These are phyloP conservation scores for Zeugodacus cucurbitae DNA, from an alignment of 1,140 invertebrate genomes.

Conservation along the genomic window DNA sequence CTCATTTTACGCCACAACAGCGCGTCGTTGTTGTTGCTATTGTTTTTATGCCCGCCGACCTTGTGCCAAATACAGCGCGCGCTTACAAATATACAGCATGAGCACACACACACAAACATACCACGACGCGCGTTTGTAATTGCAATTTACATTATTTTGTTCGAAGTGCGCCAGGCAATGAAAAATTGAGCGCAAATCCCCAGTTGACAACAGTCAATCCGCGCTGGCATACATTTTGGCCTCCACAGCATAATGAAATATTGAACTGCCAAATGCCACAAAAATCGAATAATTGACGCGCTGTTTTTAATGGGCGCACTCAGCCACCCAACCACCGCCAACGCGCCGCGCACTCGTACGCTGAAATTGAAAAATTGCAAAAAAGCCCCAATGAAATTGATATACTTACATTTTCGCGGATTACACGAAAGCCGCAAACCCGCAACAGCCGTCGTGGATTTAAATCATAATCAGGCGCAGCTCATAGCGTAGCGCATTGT, in stretches of 20 bases:
- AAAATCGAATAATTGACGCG: conserved; percentile 37
- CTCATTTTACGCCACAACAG: conserved; percentile 43
- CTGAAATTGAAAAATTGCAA: conserved; percentile 52
- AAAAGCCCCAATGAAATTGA: conserved; percentile 52
- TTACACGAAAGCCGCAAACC: conserved; percentile 12
- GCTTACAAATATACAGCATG: too few relatives aligned
- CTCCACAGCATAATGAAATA: conserved; percentile 54
- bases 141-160: background rate
- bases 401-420: conserved; percentile 19
- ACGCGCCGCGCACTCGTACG: background rate
- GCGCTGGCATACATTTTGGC: conserved; percentile 38
- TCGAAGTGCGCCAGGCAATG: conserved; percentile 51
- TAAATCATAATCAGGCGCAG: conserved; percentile 65
- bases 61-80: background rate
- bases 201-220: conserved; percentile 64
- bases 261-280: conserved; percentile 52
- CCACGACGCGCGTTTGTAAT: background rate
- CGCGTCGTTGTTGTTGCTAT: background rate
- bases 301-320: conserved; percentile 1
- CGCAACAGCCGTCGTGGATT: conserved; percentile 45
- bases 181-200: conserved; percentile 65
- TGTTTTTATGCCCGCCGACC: background rate
- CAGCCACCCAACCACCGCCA: background rate
- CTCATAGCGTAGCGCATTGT: conserved; percentile 30
- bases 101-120: background rate